Evolutionary conservation across 2,797 vertebrate genomes (phyloP), one percentile per base, ranked within the genome.

Genomic region (Neosilurus mollespiculum): DNA sequence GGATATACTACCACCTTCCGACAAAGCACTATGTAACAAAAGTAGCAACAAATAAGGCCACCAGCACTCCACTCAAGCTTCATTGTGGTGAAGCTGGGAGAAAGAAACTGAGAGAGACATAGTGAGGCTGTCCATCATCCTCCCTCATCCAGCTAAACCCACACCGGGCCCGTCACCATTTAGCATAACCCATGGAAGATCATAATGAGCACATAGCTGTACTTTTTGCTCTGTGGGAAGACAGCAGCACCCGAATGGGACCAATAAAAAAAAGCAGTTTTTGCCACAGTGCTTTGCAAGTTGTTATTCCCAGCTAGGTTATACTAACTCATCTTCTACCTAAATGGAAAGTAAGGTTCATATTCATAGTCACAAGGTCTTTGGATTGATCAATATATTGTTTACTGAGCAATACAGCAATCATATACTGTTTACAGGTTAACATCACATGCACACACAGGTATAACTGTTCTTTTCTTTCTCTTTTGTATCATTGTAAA

Each of bases 11-110:
- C 84, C 89, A 89, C 73, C 86, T 86, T 78, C 88, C 49, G 30
- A 70, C 69, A 79, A 80, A 79, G 76, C 37, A 49, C 83, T 76
- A 51, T 20, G n/a, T 49, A 54, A 85, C 73, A 83, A 84, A 87
- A 88, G 58, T 81, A 76, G 24, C 67, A 54, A 78, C 81, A 86
- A 76, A 77, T 81, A 20, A 85, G 83, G 69, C 70, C 54, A 62
- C 22, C 86, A 87, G 89, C 85, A 87, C 93, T 90, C 92, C 93
- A 92, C 93, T 93, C 93, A 91, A 81, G 72, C 70, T 90, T 89
- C 91, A 88, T 53, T 87, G 89, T 86, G 90, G 87, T 81, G 81
- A 85, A 88, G 81, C 85, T 90, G 86, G 84, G 77, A 30, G 10
- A 72, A 64, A 72, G 71, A 53, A 51, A 78, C 58, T 4, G n/a